phyloP scores from a whole-genome alignment of 2,797 vertebrate genomes.

The Phataginus tricuspis region DNA sequence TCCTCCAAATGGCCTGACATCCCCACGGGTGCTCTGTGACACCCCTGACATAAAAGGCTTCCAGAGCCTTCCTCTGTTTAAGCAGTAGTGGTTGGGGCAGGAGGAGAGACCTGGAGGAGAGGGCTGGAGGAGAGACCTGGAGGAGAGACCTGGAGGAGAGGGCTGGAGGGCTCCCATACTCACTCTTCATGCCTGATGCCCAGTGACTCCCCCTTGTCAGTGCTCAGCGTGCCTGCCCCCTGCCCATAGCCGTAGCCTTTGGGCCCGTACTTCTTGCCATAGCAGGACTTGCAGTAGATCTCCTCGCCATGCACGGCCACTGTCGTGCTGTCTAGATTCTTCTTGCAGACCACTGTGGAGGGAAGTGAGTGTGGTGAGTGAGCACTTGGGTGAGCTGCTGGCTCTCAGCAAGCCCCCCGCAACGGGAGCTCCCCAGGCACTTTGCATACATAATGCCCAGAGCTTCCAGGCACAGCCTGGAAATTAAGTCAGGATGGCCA shows the following conservation, averaged over 20 bases:
- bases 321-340: constrained; percentile 98
- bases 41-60: background rate
- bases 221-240: constrained; percentile 95
- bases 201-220: constrained; percentile 93
- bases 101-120: background rate
- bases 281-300: constrained; percentile 98
- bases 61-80: background rate
- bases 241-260: constrained; percentile 97
- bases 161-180: constrained; percentile 76
- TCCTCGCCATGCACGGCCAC: constrained; percentile 96
- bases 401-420: background rate
- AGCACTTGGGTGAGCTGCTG: background rate
- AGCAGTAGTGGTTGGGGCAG: too few relatives aligned
- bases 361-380: background rate
- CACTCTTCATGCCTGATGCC: constrained; percentile 94
- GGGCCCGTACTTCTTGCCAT: constrained; percentile 97
- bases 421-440: too few relatives aligned
- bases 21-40: too few relatives aligned
- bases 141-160: background rate
- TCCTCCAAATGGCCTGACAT: rapidly evolving
- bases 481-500: background rate
- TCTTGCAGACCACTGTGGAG: constrained; percentile 94
- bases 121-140: rapidly evolving
- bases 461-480: background rate
- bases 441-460: rapidly evolving